A percentile compares a stretch with the other conserved stretches of the same genome.
Evolutionary conservation across 2,113 vertebrate species (phyloP).

Genomic region (Acrocephalus kingi): DNA sequence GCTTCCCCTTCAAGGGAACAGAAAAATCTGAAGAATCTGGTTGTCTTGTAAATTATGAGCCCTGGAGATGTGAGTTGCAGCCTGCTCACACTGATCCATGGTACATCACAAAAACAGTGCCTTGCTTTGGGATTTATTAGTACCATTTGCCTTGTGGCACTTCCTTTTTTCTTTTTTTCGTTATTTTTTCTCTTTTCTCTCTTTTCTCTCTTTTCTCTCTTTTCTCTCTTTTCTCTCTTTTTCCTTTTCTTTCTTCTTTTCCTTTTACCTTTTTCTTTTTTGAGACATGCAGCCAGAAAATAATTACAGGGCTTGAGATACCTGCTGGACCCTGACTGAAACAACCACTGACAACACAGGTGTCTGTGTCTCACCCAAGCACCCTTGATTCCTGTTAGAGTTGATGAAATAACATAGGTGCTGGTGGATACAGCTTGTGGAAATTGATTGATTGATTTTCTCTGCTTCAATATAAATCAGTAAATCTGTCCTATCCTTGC

Average conservation of each 20-base stretch:
- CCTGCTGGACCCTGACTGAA: not conserved
- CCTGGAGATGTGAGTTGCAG: not conserved
- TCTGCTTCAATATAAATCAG: not conserved
- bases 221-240: too few relatives aligned
- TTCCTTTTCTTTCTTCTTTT: too few relatives aligned
- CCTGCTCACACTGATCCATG: not conserved
- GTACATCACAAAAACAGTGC: not conserved
- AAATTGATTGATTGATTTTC: not conserved
- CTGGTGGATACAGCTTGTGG: not conserved
- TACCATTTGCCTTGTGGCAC: not conserved
- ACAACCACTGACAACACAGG: not conserved
- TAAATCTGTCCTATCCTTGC: not conserved
- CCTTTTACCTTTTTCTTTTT: not conserved
- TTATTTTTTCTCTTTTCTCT: not conserved
- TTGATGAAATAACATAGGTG: not conserved
- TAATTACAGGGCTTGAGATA: not conserved
- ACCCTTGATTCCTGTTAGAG: not conserved
- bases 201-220: too few relatives aligned
- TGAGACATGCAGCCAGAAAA: not conserved
- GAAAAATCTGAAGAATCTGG: constrained; percentile 12
- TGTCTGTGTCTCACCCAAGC: not conserved
- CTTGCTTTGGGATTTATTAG: not conserved
- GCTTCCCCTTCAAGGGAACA: not conserved
- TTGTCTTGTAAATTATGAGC: not conserved
- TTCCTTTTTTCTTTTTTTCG: too few relatives aligned